These are phyloP conservation scores for Solea solea DNA, from an alignment of 2,113 vertebrate species.

Conservation along the genomic window DNA sequence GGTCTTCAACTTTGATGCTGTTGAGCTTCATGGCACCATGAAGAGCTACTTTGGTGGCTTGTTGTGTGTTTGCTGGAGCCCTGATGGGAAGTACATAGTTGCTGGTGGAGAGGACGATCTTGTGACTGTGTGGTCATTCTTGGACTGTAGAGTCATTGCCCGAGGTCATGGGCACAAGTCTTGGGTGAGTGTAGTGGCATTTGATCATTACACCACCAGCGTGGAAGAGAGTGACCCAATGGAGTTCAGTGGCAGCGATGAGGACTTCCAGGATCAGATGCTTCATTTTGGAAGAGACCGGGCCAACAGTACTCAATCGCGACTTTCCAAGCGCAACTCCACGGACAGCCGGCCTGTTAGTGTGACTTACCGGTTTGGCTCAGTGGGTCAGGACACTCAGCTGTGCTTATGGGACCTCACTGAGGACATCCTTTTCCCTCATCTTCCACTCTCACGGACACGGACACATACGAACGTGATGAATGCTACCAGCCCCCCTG, in stretches of 20 bases:
- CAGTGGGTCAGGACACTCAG: constrained; percentile 98
- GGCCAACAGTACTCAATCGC: constrained; percentile 95
- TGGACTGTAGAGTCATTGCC: constrained; percentile 95
- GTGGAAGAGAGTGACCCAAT: constrained; percentile 94
- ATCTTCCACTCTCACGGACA: constrained; percentile 95
- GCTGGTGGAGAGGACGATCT: constrained; percentile 97
- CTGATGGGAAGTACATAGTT: constrained; percentile 96
- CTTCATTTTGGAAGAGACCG: constrained; percentile 91
- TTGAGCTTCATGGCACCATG: constrained; percentile 98
- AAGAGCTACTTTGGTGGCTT: constrained; percentile 99
- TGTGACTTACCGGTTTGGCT: constrained; percentile 97
- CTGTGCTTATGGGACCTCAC: constrained; percentile 99
- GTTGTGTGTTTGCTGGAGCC: constrained; percentile 98
- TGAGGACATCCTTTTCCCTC: constrained; percentile 98
- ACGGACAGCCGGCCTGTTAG: constrained; percentile 96
- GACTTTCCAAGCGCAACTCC: constrained; percentile 97
- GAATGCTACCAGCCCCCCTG: constrained; percentile 91
- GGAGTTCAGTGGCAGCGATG: constrained; percentile 97
- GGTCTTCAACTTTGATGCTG: constrained; percentile 96
- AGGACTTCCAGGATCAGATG: constrained; percentile 97
- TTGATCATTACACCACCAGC: constrained; percentile 97
- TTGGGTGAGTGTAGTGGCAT: constrained; percentile 98
- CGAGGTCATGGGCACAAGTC: constrained; percentile 97
- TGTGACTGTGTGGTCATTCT: constrained; percentile 98
- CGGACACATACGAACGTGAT: constrained; percentile 99